These are phyloP conservation scores for Erynnis tages DNA, from an alignment of 2,888 invertebrate genomes.

Conservation along the genomic window DNA sequence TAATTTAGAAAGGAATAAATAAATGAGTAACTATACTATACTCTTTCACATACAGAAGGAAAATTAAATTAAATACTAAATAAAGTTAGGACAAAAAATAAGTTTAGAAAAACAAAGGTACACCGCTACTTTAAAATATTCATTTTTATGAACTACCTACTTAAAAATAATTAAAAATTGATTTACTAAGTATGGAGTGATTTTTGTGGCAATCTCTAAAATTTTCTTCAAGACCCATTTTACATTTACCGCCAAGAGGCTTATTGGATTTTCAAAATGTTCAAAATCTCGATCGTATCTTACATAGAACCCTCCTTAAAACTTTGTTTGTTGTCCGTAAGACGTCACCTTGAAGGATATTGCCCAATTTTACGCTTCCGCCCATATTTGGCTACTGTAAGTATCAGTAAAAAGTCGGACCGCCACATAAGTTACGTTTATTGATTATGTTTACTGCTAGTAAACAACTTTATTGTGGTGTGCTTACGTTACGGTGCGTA, in stretches of 20 bases:
- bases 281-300: slow-evolving; percentile 9
- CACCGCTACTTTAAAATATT: too few relatives aligned
- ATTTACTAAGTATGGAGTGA: too few relatives aligned
- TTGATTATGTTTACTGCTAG: slow-evolving; percentile 74
- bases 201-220: too few relatives aligned
- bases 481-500: slow-evolving; percentile 47
- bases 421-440: slow-evolving; percentile 67
- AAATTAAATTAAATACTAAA: too few relatives aligned
- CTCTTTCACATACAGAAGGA: too few relatives aligned
- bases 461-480: slow-evolving; percentile 67
- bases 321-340: slow-evolving; percentile 24
- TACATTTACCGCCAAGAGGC: background rate
- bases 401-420: slow-evolving; percentile 60
- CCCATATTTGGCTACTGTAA: slow-evolving; percentile 56
- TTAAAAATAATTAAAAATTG: too few relatives aligned
- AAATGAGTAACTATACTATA: too few relatives aligned
- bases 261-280: slow-evolving; percentile 15
- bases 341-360: slow-evolving; percentile 27
- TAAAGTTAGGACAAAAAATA: too few relatives aligned
- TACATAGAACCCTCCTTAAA: slow-evolving; percentile 17
- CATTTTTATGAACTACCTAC: too few relatives aligned
- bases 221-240: too few relatives aligned
- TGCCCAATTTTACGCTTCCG: slow-evolving; percentile 44
- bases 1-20: too few relatives aligned
- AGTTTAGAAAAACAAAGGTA: too few relatives aligned